Evolutionary conservation across 1,140 invertebrate species (phyloP), one percentile per base, ranked within the genome.

Genomic region (Trichonephila inaurata): DNA sequence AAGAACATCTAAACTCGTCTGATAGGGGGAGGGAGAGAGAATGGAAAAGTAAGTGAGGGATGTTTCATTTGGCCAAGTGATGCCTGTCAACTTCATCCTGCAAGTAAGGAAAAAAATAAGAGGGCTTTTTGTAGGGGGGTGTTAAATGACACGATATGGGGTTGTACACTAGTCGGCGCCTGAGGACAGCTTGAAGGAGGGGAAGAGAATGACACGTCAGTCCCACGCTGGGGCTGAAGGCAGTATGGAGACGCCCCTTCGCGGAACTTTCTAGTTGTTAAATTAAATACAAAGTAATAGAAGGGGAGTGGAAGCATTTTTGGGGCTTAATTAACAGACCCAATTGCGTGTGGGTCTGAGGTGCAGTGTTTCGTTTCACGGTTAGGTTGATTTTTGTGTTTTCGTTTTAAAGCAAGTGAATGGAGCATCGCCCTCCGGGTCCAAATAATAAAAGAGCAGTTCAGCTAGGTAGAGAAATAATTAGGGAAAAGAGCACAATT

Each of bases 51-150:
- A 24, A 69, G 66, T 18, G 69, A 77, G 72, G 82, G 44, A 51
- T 85, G 58, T 85, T 58, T 60, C 82, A 60, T 85, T 85, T 60
- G 12, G 21, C 82, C 82, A 60, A 85, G 58, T 40, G 28, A 77
- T 77, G 72, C 72, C 62, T 40, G 72, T 77, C 72, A 77, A 77
- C 72, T 77, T 77, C 24, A 77, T 28, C 44, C 21, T 24, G n/a
- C 44, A 58, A 82, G 21, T 33, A 28, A 10, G 24, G 72, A 33
- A 18, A 44, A 51, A 21, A 82, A 82, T n/a, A 51, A 82, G 44
- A 16, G 58, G 58, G 58, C n/a, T 58, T 58, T 85, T 24, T n/a
- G 58, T 5, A 44, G 21, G 28, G 24, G 82, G 51, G 12, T 60
- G 82, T 33, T 85, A n/a, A 85, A 58, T 60, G 82, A 85, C 44